Evolutionary conservation across 2,113 vertebrate species (phyloP), one percentile per base, ranked within the genome.

Genomic region (Arvicanthis niloticus): DNA sequence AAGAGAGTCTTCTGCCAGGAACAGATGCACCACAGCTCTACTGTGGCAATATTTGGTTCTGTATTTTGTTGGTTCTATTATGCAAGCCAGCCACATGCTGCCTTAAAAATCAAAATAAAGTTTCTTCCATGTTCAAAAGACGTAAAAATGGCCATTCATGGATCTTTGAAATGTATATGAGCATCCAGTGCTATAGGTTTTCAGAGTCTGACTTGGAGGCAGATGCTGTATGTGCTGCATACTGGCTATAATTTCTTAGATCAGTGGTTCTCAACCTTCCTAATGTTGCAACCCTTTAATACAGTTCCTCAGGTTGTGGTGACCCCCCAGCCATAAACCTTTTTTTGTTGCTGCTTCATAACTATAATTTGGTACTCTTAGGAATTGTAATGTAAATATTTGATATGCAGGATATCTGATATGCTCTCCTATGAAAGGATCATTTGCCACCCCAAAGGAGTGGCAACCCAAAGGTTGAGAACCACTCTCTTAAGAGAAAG

Each of bases 151-250:
- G 40, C 26, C 34, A 8, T 7, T 2, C 53, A 5, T 3, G 5
- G 16, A 8, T 6, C 21, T 42, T 84, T 67, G 78, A n/a, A 42
- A 42, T 1, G 3, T 6, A 24, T 1, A 8, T 1, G 29, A 65
- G 34, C 9, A 5, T 4, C 9, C 12, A 37, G 1, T 4, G 48
- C 8, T 3, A 5, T 2, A 3, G 12, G 29, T 31, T 13, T 60
- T 13, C 16, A 82, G 58, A 37, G 19, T 2, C 17, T 16, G 60
- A 34, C 12, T 58, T 5, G 0, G 2, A 24, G 65, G 34, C 51
- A 53, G 5, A 53, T 26, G 22, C 7, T 7, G 4, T 24, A 22
- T 3, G 1, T 21, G 65, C 53, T 0, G 17, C 9, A 62, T 26
- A 13, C 58, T 31, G 5, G 31, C 78, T n/a, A 24, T 8, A 1